Conservation (phyloP, 2,888 invertebrate genomes). For the Chloromyia formosa region DNA sequence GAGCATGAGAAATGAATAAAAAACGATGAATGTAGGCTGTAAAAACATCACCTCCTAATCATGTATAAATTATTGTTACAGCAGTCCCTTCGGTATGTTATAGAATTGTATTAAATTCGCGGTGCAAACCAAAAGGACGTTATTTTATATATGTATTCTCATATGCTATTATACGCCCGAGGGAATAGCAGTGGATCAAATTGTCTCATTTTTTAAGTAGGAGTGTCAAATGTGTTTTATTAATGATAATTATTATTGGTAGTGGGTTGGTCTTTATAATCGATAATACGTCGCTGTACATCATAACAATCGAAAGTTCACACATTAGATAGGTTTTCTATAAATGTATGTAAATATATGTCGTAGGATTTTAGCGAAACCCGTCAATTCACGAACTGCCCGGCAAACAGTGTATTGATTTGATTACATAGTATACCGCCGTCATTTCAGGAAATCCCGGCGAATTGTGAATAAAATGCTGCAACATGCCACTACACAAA, state of each 20-base stretch:
- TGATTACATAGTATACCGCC: no score
- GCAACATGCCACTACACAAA: no score
- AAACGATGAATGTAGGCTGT: conserved; percentile 49
- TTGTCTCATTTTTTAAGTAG: conserved; percentile 23
- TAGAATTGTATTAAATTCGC: not conserved
- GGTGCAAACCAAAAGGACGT: not conserved
- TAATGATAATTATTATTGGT: conserved; percentile 48
- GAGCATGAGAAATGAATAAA: conserved; percentile 37
- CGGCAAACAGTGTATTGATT: no score
- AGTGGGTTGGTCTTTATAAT: conserved; percentile 51
- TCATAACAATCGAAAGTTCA: no score
- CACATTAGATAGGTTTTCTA: no score
- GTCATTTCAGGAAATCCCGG: no score
- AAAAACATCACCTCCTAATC: conserved; percentile 51
- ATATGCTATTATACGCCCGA: not conserved
- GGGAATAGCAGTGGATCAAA: conserved; percentile 24
- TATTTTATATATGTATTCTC: no score
- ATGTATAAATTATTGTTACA: conserved; percentile 51
- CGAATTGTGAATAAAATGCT: no score
- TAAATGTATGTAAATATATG: no score
- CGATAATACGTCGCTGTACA: no score
- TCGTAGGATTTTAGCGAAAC: no score
- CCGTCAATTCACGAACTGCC: no score
- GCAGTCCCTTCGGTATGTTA: conserved; percentile 35
- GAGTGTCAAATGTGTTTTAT: conserved; percentile 30